These are phyloP conservation scores for Cydia strobilella DNA, from an alignment of 1,140 invertebrate genomes.

Conservation along the genomic window DNA sequence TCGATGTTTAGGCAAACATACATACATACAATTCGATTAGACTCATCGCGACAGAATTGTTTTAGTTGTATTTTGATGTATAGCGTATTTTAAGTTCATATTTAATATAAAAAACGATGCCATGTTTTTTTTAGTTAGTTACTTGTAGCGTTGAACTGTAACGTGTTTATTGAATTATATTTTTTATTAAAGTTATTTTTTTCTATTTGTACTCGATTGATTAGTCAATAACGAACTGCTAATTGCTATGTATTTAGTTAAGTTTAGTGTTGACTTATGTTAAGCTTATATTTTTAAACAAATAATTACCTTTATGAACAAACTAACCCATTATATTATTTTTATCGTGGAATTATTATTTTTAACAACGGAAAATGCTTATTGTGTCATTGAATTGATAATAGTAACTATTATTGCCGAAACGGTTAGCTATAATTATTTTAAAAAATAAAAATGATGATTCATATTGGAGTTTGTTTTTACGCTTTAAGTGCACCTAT, in stretches of 20 bases:
- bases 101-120: constrained; percentile 66
- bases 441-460: constrained; percentile 80
- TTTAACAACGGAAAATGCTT: constrained; percentile 79
- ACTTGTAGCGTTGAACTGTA: constrained; percentile 57
- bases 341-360: constrained; percentile 62
- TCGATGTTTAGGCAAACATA: constrained; percentile 63
- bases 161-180: constrained; percentile 77
- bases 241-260: constrained; percentile 66
- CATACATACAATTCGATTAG: constrained; percentile 39
- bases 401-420: constrained; percentile 76
- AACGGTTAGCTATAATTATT: constrained; percentile 80
- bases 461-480: constrained; percentile 71
- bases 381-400: constrained; percentile 77
- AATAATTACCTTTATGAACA: constrained; percentile 61
- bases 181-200: constrained; percentile 76
- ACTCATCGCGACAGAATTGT: constrained; percentile 54
- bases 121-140: constrained; percentile 69
- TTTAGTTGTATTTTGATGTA: constrained; percentile 52
- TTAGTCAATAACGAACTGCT: constrained; percentile 63
- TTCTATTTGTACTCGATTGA: constrained; percentile 59
- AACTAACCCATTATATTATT: constrained; percentile 67
- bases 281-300: constrained; percentile 62
- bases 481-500: constrained; percentile 26
- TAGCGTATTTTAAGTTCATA: constrained; percentile 56
- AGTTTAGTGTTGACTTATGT: constrained; percentile 71